These are phyloP conservation scores for Gymnogyps californianus DNA, from an alignment of 2,113 vertebrate species.

Conservation along the genomic window DNA sequence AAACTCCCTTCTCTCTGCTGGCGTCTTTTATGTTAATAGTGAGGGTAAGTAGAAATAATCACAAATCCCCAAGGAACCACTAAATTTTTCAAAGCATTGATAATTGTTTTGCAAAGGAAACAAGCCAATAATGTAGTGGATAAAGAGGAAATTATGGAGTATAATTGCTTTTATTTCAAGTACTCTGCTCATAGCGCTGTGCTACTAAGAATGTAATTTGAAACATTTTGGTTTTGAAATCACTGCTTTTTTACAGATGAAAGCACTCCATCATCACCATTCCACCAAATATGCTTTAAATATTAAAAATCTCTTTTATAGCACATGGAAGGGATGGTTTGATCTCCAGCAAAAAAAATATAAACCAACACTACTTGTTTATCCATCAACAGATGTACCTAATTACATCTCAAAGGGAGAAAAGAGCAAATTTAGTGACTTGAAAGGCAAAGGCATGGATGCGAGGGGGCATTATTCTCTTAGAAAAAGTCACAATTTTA, in stretches of 20 bases:
- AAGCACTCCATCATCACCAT: constrained; percentile 63
- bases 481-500: neutral
- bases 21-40: neutral
- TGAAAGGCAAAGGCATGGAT: constrained; percentile 38
- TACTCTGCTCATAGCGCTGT: neutral
- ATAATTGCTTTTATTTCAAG: constrained; percentile 45
- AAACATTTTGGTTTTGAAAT: constrained; percentile 60
- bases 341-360: constrained; percentile 23
- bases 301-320: constrained; percentile 64
- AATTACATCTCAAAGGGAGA: constrained; percentile 66
- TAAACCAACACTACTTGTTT: constrained; percentile 62
- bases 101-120: constrained; percentile 10
- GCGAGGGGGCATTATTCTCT: neutral
- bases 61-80: neutral
- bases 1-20: neutral
- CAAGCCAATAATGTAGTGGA: neutral
- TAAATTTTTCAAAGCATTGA: neutral
- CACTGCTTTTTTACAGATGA: constrained; percentile 57
- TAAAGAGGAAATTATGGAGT: constrained; percentile 33
- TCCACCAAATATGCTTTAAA: constrained; percentile 68
- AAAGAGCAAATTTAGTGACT: constrained; percentile 30
- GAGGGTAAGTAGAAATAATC: neutral
- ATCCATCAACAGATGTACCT: constrained; percentile 69
- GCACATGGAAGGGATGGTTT: constrained; percentile 49
- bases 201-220: constrained; percentile 46